These are phyloP conservation scores for Spondyliosoma cantharus DNA, from an alignment of 2,797 vertebrate genomes.

Conservation along the genomic window DNA sequence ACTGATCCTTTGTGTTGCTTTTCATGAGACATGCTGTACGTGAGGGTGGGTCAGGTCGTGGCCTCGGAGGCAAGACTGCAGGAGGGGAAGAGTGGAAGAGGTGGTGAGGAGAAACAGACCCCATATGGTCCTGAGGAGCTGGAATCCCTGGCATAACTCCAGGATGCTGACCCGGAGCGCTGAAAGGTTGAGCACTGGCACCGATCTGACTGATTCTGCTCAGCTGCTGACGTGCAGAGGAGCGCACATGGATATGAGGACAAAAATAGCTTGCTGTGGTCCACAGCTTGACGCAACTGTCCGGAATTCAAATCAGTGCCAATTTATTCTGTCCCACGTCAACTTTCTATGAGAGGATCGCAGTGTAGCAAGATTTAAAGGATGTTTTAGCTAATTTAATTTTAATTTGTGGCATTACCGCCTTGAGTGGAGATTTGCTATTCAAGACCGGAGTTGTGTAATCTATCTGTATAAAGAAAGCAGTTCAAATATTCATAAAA, in stretches of 20 bases:
- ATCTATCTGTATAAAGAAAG: constrained; percentile 16
- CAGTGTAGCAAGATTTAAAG: constrained; percentile 9
- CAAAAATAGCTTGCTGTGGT: constrained; percentile 75
- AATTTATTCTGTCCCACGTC: constrained; percentile 31
- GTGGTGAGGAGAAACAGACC: constrained; percentile 48
- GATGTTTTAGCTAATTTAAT: background rate
- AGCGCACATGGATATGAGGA: constrained; percentile 62
- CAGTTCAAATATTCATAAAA: constrained; percentile 27
- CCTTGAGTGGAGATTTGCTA: constrained; percentile 31
- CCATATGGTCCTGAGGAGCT: constrained; percentile 73
- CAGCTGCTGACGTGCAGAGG: constrained; percentile 77
- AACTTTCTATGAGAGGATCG: constrained; percentile 34
- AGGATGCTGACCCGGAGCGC: constrained; percentile 71
- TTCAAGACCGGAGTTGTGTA: background rate
- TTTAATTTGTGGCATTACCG: constrained; percentile 11
- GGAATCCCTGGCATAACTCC: constrained; percentile 65
- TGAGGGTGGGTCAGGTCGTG: constrained; percentile 44
- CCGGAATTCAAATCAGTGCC: constrained; percentile 52
- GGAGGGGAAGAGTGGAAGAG: constrained; percentile 14
- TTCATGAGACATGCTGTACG: constrained; percentile 18
- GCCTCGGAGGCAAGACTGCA: constrained; percentile 28
- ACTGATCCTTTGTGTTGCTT: constrained; percentile 23
- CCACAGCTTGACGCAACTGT: constrained; percentile 59
- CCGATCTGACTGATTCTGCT: constrained; percentile 73
- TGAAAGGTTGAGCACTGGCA: constrained; percentile 67